Evolutionary conservation across 2,888 invertebrate genomes (phyloP), one percentile per base, ranked within the genome.

Genomic region (Asteroscopus sphinx): DNA sequence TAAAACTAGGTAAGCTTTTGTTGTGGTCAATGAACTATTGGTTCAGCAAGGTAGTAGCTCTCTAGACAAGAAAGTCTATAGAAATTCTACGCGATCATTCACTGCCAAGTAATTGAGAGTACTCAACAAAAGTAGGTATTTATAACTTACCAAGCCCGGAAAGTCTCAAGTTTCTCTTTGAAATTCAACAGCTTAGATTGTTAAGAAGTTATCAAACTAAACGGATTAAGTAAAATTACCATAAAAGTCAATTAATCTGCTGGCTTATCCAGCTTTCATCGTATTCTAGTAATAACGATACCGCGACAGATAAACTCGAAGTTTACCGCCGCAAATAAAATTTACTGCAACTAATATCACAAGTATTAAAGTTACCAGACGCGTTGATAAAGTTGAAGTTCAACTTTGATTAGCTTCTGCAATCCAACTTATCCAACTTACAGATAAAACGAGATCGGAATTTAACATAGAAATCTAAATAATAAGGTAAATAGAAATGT

Each of bases 401-500:
- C 7, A 73, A 71, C 53, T 77, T 75, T 53, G 60, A 75, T 66
- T 77, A 68, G 65, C 49, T 75, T 68, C 12, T 44, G 28, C 49
- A 56, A 56, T 57, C 46, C 42, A 33, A 41, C 30, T n/a, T n/a
- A n/a, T n/a, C n/a, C n/a, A n/a, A n/a, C 41, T 72, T 45, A 35
- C 9, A 35, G 41, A 44, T 36, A 35, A 52, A 48, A 48, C 25
- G 32, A 47, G 51, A 73, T 59, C 11, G 39, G 47, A 58, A 60
- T 54, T 40, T 56, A 45, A 67, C 49, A 48, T 59, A n/a, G n/a
- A n/a, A n/a, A n/a, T n/a, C n/a, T n/a, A n/a, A n/a, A n/a, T n/a
- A n/a, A n/a, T n/a, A n/a, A n/a, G n/a, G n/a, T n/a, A n/a, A n/a
- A n/a, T n/a, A n/a, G n/a, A n/a, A n/a, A n/a, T n/a, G n/a, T n/a